phyloP scores from a whole-genome alignment of 2,888 invertebrate species.

The Xylocampa areola region DNA sequence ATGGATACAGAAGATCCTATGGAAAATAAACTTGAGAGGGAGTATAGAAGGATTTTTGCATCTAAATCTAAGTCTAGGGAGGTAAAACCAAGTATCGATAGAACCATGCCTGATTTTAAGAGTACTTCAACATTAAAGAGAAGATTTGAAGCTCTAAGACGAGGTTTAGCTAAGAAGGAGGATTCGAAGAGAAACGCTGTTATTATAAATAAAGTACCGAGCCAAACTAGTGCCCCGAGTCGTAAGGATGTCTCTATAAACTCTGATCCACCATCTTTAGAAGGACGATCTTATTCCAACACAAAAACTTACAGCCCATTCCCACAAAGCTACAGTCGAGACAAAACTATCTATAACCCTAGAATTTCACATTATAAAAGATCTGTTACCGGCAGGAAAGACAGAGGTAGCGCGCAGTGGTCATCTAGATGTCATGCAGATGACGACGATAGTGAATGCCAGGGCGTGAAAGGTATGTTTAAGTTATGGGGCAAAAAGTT shows the following conservation, averaged over 20 bases:
- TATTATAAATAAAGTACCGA: conserved; percentile 55
- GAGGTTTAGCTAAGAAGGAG: conserved; percentile 70
- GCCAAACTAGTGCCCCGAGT: conserved; percentile 59
- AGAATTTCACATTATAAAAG: conserved; percentile 45
- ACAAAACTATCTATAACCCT: conserved; percentile 44
- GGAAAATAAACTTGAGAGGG: conserved; percentile 79
- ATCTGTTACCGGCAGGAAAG: conserved; percentile 46
- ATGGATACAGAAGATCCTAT: conserved; percentile 64
- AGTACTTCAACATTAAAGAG: conserved; percentile 72
- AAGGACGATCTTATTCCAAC: conserved; percentile 73
- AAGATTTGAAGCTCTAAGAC: conserved; percentile 77
- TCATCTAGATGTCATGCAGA: conserved; percentile 50
- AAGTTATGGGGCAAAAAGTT: conserved; percentile 81
- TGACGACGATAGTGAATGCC: conserved; percentile 66
- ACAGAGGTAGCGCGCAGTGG: conserved; percentile 55
- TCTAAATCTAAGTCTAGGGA: conserved; percentile 65
- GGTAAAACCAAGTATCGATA: conserved; percentile 60
- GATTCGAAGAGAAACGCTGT: conserved; percentile 63
- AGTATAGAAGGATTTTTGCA: conserved; percentile 76
- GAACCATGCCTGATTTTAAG: conserved; percentile 64
- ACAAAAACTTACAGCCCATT: conserved; percentile 67
- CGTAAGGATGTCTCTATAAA: conserved; percentile 76
- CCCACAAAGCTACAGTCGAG: conserved; percentile 23
- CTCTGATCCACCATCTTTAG: conserved; percentile 79
- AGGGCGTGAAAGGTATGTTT: conserved; percentile 79